These are phyloP conservation scores for Meandrusa payeni DNA, from an alignment of 2,888 invertebrate genomes.

Conservation along the genomic window DNA sequence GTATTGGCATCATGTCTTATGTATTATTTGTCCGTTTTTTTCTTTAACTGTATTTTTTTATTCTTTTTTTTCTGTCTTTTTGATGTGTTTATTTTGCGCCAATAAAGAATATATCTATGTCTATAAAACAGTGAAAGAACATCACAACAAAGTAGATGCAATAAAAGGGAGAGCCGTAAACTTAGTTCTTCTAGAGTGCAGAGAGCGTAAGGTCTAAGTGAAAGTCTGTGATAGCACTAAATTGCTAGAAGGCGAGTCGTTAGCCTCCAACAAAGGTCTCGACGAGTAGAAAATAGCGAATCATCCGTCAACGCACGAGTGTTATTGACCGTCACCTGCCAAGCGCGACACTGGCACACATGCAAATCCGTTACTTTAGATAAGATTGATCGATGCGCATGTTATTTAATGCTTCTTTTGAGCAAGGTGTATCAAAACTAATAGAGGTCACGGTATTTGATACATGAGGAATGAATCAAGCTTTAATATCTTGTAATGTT, in stretches of 20 bases:
- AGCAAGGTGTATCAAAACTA: conserved; percentile 7
- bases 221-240: conserved; percentile 66
- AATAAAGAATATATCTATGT: too few species aligned
- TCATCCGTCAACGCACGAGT: conserved; percentile 52
- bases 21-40: too few species aligned
- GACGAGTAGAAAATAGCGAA: conserved; percentile 49
- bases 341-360: conserved; percentile 50
- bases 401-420: conserved; percentile 17
- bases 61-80: too few species aligned
- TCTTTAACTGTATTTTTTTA: too few species aligned
- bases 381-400: conserved; percentile 25
- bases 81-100: too few species aligned
- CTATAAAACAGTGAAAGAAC: too few species aligned
- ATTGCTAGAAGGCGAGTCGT: conserved; percentile 56
- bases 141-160: conserved; percentile 52
- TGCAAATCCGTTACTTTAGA: conserved; percentile 30
- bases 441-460: conserved; percentile 6
- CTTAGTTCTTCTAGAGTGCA: conserved; percentile 27
- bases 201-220: conserved; percentile 47
- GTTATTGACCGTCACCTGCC: conserved; percentile 48
- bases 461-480: not conserved
- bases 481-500: too few species aligned
- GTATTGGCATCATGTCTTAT: too few species aligned
- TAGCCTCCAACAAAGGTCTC: conserved; percentile 33
- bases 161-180: conserved; percentile 62